Conservation (phyloP, 2,797 vertebrate genomes). For the Enteromius argenteus region DNA sequence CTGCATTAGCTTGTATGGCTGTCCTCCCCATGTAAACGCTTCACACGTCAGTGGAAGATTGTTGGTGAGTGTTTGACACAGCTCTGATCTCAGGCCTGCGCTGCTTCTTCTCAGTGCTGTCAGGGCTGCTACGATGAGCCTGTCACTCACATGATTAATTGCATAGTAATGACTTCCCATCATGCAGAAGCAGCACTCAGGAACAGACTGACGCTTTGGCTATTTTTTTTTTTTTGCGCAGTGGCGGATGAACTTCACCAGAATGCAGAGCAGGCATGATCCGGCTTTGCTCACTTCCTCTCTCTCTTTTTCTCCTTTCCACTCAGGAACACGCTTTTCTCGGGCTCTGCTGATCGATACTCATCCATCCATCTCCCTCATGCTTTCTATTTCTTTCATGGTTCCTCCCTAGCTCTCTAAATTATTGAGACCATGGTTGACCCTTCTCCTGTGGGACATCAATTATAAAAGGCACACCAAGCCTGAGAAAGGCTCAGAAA, state of each 20-base stretch:
- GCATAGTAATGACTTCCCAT: constrained; percentile 45
- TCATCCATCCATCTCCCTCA: constrained; percentile 52
- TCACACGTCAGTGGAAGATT: constrained; percentile 17
- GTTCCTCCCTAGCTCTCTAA: constrained; percentile 44
- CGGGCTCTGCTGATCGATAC: constrained; percentile 37
- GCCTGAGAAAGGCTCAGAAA: constrained; percentile 5
- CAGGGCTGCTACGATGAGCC: background rate
- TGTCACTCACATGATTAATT: constrained; percentile 47
- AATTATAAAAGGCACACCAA: constrained; percentile 51
- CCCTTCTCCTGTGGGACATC: constrained; percentile 55
- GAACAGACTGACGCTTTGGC: constrained; percentile 23
- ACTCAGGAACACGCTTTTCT: constrained; percentile 28
- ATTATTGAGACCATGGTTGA: constrained; percentile 55
- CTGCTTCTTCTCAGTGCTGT: constrained; percentile 7
- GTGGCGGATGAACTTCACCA: constrained; percentile 31
- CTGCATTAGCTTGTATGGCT: constrained; percentile 9
- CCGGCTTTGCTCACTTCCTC: constrained; percentile 24
- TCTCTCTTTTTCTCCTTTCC: constrained; percentile 10
- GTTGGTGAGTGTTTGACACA: constrained; percentile 24
- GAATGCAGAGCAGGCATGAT: constrained; percentile 40
- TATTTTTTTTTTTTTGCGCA: constrained; percentile 23
- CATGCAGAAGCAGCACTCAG: constrained; percentile 28
- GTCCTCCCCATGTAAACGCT: constrained; percentile 20
- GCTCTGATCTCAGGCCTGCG: constrained; percentile 29
- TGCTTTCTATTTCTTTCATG: constrained; percentile 42